Evolutionary conservation across 2,888 invertebrate species (phyloP).

Genomic region (Chesias legatella): DNA sequence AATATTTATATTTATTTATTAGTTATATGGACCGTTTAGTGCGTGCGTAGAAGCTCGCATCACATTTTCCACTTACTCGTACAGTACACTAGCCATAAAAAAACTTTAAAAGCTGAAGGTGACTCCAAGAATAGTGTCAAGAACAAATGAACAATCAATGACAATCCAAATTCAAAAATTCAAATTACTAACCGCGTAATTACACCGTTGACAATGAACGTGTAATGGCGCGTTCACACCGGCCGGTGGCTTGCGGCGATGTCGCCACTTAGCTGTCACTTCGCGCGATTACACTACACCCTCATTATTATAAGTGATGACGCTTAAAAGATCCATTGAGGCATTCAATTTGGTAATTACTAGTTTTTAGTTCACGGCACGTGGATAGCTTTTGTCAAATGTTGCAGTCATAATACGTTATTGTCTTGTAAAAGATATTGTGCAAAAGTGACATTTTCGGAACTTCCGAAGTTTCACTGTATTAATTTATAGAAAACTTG

Average conservation of each 20-base stretch:
- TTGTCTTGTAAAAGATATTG: neutral
- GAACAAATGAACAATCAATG: conserved; percentile 30
- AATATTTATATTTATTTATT: too few species aligned
- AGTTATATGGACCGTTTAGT: too few species aligned
- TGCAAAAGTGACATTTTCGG: too few species aligned
- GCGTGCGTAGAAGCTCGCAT: too few species aligned
- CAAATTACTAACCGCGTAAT: conserved; percentile 43
- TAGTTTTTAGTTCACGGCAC: conserved; percentile 51
- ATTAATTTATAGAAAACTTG: too few species aligned
- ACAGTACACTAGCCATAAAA: too few species aligned
- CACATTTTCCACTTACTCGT: too few species aligned
- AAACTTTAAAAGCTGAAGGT: too few species aligned
- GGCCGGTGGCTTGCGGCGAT: conserved; percentile 51
- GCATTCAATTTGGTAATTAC: conserved; percentile 79
- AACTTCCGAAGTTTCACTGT: too few species aligned
- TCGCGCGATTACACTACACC: conserved; percentile 58
- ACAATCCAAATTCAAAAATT: conserved; percentile 53
- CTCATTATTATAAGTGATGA: conserved; percentile 77
- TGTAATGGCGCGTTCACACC: conserved; percentile 63
- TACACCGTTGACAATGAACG: conserved; percentile 55
- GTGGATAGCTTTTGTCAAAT: conserved; percentile 48
- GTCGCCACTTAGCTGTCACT: conserved; percentile 67
- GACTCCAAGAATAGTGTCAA: conserved; percentile 7
- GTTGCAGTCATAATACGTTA: conserved; percentile 29
- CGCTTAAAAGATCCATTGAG: conserved; percentile 72